A percentile compares a stretch with the other conserved stretches of the same genome.
Conservation (phyloP, 2,113 vertebrate species). For the Oreocharis arfaki region DNA sequence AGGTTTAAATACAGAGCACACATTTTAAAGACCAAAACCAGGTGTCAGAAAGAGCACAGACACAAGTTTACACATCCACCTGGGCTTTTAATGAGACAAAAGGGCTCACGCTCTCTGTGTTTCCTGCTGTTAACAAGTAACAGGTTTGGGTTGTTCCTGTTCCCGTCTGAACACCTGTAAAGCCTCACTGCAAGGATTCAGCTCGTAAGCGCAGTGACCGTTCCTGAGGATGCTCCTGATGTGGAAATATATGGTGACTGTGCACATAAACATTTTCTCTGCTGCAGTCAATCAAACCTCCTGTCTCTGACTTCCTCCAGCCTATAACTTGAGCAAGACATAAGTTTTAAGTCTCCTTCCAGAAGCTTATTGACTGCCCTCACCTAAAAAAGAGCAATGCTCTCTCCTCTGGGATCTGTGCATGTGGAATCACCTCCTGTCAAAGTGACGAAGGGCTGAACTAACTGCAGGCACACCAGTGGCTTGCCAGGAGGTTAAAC, state of each 20-base stretch:
- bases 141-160: no score
- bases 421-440: background rate
- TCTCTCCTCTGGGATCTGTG: background rate
- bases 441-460: background rate
- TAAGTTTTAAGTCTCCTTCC: background rate
- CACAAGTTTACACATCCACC: background rate
- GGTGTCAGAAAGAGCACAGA: background rate
- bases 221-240: background rate
- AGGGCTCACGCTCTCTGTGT: background rate
- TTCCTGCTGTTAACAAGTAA: slow-evolving; percentile 26
- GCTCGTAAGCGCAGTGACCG: background rate
- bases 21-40: background rate
- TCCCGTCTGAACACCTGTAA: slow-evolving; percentile 13
- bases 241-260: background rate
- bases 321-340: background rate
- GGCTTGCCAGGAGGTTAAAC: background rate
- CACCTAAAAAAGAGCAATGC: background rate
- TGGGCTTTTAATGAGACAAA: background rate
- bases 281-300: background rate
- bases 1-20: background rate
- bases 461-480: background rate
- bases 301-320: background rate
- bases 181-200: background rate
- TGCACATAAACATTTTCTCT: background rate
- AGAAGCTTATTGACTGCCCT: background rate